phyloP scores from a whole-genome alignment of 1,140 invertebrate species.

The Drosophila gunungcola region DNA sequence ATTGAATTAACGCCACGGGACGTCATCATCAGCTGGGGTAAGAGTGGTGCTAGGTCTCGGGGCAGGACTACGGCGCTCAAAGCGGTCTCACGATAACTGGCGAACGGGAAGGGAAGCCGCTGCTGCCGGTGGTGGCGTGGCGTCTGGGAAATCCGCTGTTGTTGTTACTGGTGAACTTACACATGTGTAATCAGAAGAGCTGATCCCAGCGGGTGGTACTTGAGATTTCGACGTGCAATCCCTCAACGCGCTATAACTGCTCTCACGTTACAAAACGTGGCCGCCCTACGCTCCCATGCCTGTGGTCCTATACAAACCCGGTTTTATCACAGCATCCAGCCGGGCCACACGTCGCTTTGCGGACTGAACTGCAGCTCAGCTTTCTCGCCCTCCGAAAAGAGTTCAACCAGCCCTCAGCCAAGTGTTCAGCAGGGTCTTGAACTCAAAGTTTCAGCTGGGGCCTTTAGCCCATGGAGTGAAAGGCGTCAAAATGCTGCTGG shows the following conservation, averaged over 20 bases:
- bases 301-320: neutral
- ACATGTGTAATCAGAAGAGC: constrained; percentile 75
- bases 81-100: constrained; percentile 62
- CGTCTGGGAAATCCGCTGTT: constrained; percentile 71
- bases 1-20: constrained; percentile 74
- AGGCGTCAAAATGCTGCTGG: no score
- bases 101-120: constrained; percentile 1
- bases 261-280: constrained; percentile 78
- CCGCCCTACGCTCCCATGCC: constrained; percentile 11
- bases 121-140: constrained; percentile 26
- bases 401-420: neutral
- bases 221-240: constrained; percentile 47
- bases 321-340: constrained; percentile 15
- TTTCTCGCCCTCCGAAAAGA: constrained; percentile 60
- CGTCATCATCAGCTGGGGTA: constrained; percentile 14
- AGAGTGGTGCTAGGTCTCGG: constrained; percentile 8
- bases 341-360: constrained; percentile 70
- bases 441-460: constrained; percentile 21
- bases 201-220: constrained; percentile 71
- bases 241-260: constrained; percentile 62
- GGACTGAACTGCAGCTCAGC: constrained; percentile 31
- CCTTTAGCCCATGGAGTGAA: no score
- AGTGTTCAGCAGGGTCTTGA: neutral
- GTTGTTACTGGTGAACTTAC: constrained; percentile 45
- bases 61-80: constrained; percentile 1